Evolutionary conservation across 2,113 vertebrate genomes (phyloP).

Genomic region (Zeus faber): DNA sequence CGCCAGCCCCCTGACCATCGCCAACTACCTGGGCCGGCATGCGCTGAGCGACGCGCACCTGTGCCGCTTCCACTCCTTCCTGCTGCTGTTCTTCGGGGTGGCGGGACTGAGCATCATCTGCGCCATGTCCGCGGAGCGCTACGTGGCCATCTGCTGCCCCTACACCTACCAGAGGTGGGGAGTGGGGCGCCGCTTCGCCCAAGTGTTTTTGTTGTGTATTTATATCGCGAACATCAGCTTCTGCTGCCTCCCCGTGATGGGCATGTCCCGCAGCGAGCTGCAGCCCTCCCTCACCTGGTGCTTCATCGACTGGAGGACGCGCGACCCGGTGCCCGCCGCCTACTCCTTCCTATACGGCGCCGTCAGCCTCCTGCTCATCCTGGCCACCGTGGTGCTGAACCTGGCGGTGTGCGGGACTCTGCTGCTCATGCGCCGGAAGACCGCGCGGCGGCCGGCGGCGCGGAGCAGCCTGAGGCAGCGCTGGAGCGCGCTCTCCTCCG

Average conservation of each 20-base stretch:
- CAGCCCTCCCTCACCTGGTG: slow-evolving; percentile 90
- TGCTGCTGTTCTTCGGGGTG: slow-evolving; percentile 90
- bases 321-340: slow-evolving; percentile 61
- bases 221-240: slow-evolving; percentile 86
- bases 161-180: slow-evolving; percentile 82
- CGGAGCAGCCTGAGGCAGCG: slow-evolving; percentile 79
- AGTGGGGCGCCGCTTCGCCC: slow-evolving; percentile 87
- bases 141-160: slow-evolving; percentile 95
- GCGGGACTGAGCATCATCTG: slow-evolving; percentile 95
- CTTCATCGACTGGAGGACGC: slow-evolving; percentile 89
- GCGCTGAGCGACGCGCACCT: slow-evolving; percentile 61
- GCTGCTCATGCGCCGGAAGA: slow-evolving; percentile 89
- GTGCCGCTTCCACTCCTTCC: slow-evolving; percentile 64
- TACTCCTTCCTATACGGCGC: slow-evolving; percentile 89
- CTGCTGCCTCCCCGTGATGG: slow-evolving; percentile 92
- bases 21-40: slow-evolving; percentile 80
- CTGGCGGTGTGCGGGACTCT: slow-evolving; percentile 89
- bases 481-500: slow-evolving; percentile 76
- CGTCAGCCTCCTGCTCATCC: slow-evolving; percentile 89
- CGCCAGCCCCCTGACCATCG: slow-evolving; percentile 92
- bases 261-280: slow-evolving; percentile 76
- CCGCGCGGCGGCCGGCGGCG: slow-evolving; percentile 78
- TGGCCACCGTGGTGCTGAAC: slow-evolving; percentile 88
- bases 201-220: slow-evolving; percentile 82
- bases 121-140: slow-evolving; percentile 95